A percentile compares a stretch with the other conserved stretches of the same genome.
Evolutionary conservation across 2,113 vertebrate genomes (phyloP).

Genomic region (Trogon melanurus): DNA sequence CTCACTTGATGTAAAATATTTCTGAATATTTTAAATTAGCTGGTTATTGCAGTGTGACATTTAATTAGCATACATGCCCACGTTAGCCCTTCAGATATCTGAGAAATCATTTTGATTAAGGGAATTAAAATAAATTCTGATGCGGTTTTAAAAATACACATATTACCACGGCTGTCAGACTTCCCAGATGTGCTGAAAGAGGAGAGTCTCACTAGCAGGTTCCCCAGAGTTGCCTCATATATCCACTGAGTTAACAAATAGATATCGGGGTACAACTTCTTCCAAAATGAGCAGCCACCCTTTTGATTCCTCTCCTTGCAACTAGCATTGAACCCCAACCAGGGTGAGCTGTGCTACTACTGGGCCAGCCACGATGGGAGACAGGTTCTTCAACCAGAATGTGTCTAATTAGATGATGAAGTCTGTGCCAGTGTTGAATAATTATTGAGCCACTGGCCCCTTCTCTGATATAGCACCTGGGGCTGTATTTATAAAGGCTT

Average conservation of each 20-base stretch:
- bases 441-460: background rate
- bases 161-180: background rate
- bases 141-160: background rate
- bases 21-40: constrained; percentile 27
- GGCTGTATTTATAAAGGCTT: background rate
- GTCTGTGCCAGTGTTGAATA: background rate
- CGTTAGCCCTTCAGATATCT: background rate
- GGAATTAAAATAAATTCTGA: background rate
- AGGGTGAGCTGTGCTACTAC: background rate
- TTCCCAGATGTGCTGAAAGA: background rate
- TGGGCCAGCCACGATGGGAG: background rate
- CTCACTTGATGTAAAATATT: background rate
- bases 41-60: constrained; percentile 6
- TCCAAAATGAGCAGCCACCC: background rate
- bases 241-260: background rate
- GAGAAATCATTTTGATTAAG: constrained; percentile 29
- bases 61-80: constrained; percentile 26
- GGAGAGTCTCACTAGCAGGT: background rate
- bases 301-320: background rate
- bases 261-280: background rate
- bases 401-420: background rate
- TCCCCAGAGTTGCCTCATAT: background rate
- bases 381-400: background rate
- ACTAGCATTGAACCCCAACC: background rate
- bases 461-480: background rate